Conservation (phyloP, 2,113 vertebrate species). For the Sminthopsis crassicaudata region DNA sequence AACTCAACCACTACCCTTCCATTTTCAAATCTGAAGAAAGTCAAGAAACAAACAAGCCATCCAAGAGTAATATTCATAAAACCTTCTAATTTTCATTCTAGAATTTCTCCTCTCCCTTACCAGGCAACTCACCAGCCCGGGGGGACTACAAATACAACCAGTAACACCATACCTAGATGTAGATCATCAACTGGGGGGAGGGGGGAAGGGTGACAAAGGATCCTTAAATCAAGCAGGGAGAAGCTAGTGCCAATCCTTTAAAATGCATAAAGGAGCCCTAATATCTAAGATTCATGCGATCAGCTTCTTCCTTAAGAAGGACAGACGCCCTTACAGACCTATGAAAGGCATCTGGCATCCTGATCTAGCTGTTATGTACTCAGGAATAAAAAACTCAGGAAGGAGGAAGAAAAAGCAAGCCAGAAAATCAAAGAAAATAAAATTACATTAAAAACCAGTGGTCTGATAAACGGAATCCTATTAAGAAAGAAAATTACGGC, state of each 20-base stretch:
- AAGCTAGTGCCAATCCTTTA: conserved; percentile 53
- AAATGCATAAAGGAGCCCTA: conserved; percentile 39
- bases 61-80: conserved; percentile 24
- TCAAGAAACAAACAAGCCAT: not conserved
- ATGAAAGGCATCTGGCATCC: conserved; percentile 31
- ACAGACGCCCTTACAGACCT: conserved; percentile 32
- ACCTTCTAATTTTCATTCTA: conserved; percentile 2
- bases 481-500: conserved; percentile 60
- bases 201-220: conserved; percentile 28
- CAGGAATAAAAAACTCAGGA: not conserved
- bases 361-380: not conserved
- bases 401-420: not conserved
- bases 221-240: conserved; percentile 25
- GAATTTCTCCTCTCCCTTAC: not conserved
- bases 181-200: not conserved
- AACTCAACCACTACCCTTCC: not conserved
- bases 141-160: not conserved
- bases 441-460: conserved; percentile 23
- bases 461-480: conserved; percentile 24
- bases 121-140: not conserved
- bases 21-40: not conserved
- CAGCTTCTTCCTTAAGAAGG: conserved; percentile 2
- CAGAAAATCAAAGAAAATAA: conserved; percentile 21
- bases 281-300: conserved; percentile 33
- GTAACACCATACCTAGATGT: not conserved